These are phyloP conservation scores for Semnornis frantzii DNA, from an alignment of 2,113 vertebrate genomes.

Conservation along the genomic window DNA sequence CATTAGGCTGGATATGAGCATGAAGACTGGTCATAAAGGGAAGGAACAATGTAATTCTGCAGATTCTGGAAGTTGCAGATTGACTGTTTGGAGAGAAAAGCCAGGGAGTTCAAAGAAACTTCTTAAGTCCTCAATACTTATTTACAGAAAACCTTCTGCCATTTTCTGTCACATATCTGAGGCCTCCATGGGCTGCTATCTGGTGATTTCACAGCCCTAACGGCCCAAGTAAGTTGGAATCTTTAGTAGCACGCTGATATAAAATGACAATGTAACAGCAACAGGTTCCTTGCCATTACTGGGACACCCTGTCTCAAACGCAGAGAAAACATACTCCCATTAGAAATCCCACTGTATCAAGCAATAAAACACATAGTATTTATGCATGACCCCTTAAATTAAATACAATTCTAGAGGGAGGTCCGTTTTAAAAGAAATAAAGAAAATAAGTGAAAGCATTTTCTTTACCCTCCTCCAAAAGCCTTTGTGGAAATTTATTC, in stretches of 20 bases:
- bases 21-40: background rate
- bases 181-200: background rate
- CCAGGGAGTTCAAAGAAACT: background rate
- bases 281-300: background rate
- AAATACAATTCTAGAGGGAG: background rate
- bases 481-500: background rate
- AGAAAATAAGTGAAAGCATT: background rate
- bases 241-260: background rate
- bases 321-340: background rate
- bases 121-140: background rate
- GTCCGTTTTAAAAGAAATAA: background rate
- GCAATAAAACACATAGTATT: background rate
- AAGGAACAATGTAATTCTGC: rapidly evolving
- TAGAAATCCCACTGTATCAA: background rate
- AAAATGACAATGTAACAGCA: background rate
- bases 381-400: background rate
- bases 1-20: background rate
- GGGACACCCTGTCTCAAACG: background rate
- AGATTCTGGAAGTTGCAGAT: background rate
- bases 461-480: background rate
- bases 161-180: background rate
- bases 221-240: background rate
- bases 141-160: background rate
- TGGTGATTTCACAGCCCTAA: background rate
- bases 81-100: background rate